Base-by-base conservation (phyloP, 2,797 vertebrate species). In the Acrocephalus scirpaceus region DNA sequence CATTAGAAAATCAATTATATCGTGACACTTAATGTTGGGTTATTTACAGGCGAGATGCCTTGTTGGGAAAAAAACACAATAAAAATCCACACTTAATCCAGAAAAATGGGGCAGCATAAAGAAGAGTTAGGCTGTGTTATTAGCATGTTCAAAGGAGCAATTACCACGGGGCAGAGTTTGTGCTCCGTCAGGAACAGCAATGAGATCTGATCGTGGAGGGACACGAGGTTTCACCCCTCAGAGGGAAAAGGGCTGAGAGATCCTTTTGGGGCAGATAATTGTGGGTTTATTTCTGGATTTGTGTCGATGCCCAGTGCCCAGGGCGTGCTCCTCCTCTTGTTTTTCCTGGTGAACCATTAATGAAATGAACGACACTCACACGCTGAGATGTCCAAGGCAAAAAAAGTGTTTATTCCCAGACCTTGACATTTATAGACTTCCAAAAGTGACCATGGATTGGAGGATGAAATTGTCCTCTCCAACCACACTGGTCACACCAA, bases 1-100 rank as follows among this genome's bases (percentile, higher is more conserved):
- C 96, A 95, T 97, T 97, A 97, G 95, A 96, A 97, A 97, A 97
- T 97, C 96, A 97, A 96, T 97, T 97, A 96, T 81, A 91, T 94
- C 95, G 85, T 97, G 95, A 95, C 95, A 95, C 90, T 88, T 96
- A 95, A 95, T 92, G 94, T 40, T 94, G 92, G 69, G 93, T 96
- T 97, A 96, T 97, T 97, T 97, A 97, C 95, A 96, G 72, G 96
- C 90, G 32, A 88, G 90, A 81, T 88, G 86, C 88, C 94, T 90
- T 91, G 93, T 90, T 92, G 88, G 88, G 82, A 29, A 58, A 83
- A 83, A 95, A 95, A 83, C 25, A 74, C 94, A 61, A 72, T 95
- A 97, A 97, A 97, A 97, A 95, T 67, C 84, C 92, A 1, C 93
- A 69, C 86, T 97, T 96, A 96, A 96, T 95, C 40, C 93, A 95